phyloP scores from a whole-genome alignment of 2,888 invertebrate genomes.

The Himalopsyche tibetana region DNA sequence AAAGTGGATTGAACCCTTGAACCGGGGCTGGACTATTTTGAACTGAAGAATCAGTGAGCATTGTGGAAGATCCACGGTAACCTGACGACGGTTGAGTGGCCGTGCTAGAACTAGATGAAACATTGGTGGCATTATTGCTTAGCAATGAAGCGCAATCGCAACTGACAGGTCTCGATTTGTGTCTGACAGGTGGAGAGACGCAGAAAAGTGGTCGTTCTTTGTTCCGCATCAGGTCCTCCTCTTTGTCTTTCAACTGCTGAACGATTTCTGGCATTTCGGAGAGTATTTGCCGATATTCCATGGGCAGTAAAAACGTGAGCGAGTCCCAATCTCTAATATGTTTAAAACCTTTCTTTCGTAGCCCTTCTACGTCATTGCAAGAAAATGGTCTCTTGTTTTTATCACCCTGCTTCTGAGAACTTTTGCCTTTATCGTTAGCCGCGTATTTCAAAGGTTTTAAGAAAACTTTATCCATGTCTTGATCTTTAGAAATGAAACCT shows the following conservation, averaged over 20 bases:
- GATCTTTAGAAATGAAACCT: slow-evolving; percentile 82
- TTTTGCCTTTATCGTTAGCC: slow-evolving; percentile 71
- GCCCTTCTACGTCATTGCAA: slow-evolving; percentile 87
- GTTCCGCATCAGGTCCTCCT: slow-evolving; percentile 69
- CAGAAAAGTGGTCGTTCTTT: slow-evolving; percentile 74
- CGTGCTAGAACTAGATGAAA: slow-evolving; percentile 83
- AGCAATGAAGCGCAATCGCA: slow-evolving; percentile 79
- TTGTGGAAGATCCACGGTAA: slow-evolving; percentile 90
- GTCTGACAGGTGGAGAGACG: slow-evolving; percentile 74
- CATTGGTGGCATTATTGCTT: slow-evolving; percentile 76
- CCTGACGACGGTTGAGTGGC: slow-evolving; percentile 91
- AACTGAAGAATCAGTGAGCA: slow-evolving; percentile 86
- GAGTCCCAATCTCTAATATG: slow-evolving; percentile 97
- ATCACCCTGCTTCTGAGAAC: slow-evolving; percentile 69
- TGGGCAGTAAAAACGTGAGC: slow-evolving; percentile 89
- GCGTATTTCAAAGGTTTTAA: slow-evolving; percentile 83
- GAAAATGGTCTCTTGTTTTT: slow-evolving; percentile 84
- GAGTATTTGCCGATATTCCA: slow-evolving; percentile 87
- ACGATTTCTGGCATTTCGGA: slow-evolving; percentile 88
- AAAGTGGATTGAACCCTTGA: slow-evolving; percentile 82
- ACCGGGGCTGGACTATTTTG: slow-evolving; percentile 81
- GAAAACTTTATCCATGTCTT: slow-evolving; percentile 81
- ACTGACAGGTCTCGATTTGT: slow-evolving; percentile 78
- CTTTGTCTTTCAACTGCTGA: slow-evolving; percentile 79
- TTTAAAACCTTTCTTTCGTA: slow-evolving; percentile 87